Base-by-base conservation (phyloP, 2,797 vertebrate species). In the Halcyon leucocephala region DNA sequence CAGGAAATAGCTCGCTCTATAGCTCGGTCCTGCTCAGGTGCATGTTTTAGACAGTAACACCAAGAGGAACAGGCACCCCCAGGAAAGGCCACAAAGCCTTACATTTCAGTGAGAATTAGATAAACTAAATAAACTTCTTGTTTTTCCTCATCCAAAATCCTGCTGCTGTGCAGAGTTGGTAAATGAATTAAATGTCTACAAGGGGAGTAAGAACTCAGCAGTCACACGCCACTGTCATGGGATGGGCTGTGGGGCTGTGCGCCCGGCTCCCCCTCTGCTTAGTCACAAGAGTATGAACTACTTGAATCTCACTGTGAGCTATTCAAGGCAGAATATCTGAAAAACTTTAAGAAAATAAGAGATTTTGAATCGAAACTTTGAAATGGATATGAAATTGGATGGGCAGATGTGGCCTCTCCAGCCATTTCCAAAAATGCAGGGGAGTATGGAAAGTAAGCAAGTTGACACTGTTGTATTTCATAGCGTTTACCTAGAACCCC, bases 161-260 rank as follows among this genome's bases (percentile, higher is more conserved):
- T 81, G 61, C 42, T 74, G 57, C 72, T 85, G 24, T 55, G 55
- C 51, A 76, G 49, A 25, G 33, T 28, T 62, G 42, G 49, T 49
- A 26, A 76, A 78, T 67, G 51, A 69, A 26, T 35, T 7, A 46
- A 57, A 14, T 12, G 16, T 46, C 48, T 35, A 2, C 0, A 0
- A 51, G 44, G 44, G 31, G 42, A 49, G 18, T 2, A 28, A 35
- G 70, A 87, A 42, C 28, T 79, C 71, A 29, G 60, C 48, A 84
- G 21, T 46, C 19, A 12, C 17, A 35, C 57, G 18, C 41, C 61
- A 46, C 58, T 80, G 58, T 21, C 0, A 0, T 9, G 29, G 48
- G 25, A 1, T 12, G 42, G 46, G 26, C 33, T 24, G 4, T 5
- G 10, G 58, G 67, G 74, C 61, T 5, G 2, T 5, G 3, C 7